Evolutionary conservation across 1,140 invertebrate genomes (phyloP), one percentile per base, ranked within the genome.

Genomic region (Lasaia peninsularis): DNA sequence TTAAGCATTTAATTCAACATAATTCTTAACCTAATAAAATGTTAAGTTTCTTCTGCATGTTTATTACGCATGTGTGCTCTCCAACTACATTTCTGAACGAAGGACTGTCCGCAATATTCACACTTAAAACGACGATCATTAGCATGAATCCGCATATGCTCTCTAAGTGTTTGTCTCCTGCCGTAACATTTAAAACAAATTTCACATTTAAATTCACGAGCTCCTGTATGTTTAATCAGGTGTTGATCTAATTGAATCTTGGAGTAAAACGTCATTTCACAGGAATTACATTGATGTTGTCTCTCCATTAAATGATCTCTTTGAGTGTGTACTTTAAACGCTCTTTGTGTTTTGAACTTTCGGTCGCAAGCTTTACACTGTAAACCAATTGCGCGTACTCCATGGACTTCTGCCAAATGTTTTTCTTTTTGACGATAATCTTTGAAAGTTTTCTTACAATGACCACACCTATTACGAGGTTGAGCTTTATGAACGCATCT

Each of bases 111-210:
- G 53, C 87, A 91, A 1, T 80, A 21, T 0, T 72, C 57, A 35
- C 89, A 90, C 5, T 72, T 71, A 24, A 68, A 73, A n/a, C 62
- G 53, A n/a, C 69, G 70, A 71, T 66, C 90, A 76, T 37, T 78
- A 33, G 14, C 79, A 70, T 93, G 92, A 28, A 92, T 90, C 48
- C 90, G 89, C 50, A 90, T 69, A 53, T 91, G 91, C 12, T 86
- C 80, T 10, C 78, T 86, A 24, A 91, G 73, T 2, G 89, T 87
- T 8, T 82, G 84, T 56, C 86, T 89, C 11, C 85, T 81, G 0
- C 86, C 92, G 69, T 89, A 93, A 71, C 67, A 79, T 54, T 92
- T 91, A 8, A 90, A 88, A 73, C 94, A 96, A n/a, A 92, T 80
- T 2, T 65, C 60, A 31, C 75, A 80, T 50, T 69, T 59, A 31